Evolutionary conservation across 2,888 invertebrate genomes (phyloP).

Genomic region (Tiphia femorata): DNA sequence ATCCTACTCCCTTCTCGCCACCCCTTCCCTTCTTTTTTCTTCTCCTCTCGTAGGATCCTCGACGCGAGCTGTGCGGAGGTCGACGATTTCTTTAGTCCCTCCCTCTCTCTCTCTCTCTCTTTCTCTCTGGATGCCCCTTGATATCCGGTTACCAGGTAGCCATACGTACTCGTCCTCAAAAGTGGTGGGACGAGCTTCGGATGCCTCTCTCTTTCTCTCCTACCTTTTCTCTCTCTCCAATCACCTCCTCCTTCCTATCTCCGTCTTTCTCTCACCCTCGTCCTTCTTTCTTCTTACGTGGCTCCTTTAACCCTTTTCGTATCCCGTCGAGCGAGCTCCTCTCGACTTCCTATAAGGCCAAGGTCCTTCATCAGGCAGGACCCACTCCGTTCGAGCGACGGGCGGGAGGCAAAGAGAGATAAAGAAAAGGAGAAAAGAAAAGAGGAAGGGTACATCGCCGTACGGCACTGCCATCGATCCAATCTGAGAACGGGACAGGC

Average conservation of each 20-base stretch:
- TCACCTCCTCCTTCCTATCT: slow-evolving; percentile 15
- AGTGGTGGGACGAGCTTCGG: slow-evolving; percentile 8
- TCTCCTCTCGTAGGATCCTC: no score
- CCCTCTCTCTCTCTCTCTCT: no score
- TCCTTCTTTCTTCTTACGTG: slow-evolving; percentile 10
- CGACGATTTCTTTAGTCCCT: no score
- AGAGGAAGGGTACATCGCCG: no score
- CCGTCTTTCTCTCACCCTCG: not conserved
- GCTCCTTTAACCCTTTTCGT: slow-evolving; percentile 12
- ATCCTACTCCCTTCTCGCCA: no score
- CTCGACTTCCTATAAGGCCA: slow-evolving; percentile 28
- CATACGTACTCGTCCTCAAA: slow-evolving; percentile 12
- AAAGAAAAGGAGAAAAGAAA: not conserved
- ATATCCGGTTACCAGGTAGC: slow-evolving; percentile 21
- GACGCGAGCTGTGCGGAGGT: no score
- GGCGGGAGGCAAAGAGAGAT: not conserved
- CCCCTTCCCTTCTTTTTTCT: no score
- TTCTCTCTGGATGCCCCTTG: slow-evolving; percentile 1
- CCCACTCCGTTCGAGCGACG: slow-evolving; percentile 9
- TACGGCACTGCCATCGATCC: no score
- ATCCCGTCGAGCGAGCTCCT: slow-evolving; percentile 14
- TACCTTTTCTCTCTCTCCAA: not conserved
- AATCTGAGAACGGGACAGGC: no score
- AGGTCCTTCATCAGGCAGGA: slow-evolving; percentile 25
- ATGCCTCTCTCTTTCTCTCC: slow-evolving; percentile 5